Evolutionary conservation across 2,888 invertebrate genomes (phyloP).

Genomic region (Napeogenes inachia): DNA sequence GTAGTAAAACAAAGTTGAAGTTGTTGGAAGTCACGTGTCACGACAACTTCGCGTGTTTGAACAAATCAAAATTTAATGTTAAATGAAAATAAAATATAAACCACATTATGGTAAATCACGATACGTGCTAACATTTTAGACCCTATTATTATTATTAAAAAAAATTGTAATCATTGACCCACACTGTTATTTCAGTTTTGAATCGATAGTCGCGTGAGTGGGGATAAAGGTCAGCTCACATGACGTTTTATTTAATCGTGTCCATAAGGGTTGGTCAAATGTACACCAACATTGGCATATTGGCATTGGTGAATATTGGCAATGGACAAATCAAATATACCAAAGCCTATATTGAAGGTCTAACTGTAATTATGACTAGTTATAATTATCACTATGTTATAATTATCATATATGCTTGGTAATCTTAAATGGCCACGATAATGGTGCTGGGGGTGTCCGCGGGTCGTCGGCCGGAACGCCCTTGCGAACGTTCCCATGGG

Average conservation of each 20-base stretch:
- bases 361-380: background rate
- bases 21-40: background rate
- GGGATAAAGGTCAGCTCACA: no score
- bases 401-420: background rate
- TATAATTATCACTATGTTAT: background rate
- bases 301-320: no score
- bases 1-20: background rate
- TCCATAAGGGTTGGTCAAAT: no score
- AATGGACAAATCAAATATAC: no score
- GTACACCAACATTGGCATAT: no score
- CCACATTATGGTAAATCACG: background rate
- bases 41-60: constrained; percentile 5
- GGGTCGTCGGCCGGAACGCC: constrained; percentile 37
- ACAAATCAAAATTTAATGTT: background rate
- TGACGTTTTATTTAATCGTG: no score
- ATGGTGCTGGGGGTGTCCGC: constrained; percentile 19
- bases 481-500: constrained; percentile 41
- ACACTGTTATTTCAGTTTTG: no score
- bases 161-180: background rate
- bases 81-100: background rate
- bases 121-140: background rate
- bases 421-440: constrained; percentile 1
- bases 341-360: no score
- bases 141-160: background rate
- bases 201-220: no score